Base-by-base conservation (phyloP, 2,888 invertebrate genomes). In the Oscheius sp. region DNA sequence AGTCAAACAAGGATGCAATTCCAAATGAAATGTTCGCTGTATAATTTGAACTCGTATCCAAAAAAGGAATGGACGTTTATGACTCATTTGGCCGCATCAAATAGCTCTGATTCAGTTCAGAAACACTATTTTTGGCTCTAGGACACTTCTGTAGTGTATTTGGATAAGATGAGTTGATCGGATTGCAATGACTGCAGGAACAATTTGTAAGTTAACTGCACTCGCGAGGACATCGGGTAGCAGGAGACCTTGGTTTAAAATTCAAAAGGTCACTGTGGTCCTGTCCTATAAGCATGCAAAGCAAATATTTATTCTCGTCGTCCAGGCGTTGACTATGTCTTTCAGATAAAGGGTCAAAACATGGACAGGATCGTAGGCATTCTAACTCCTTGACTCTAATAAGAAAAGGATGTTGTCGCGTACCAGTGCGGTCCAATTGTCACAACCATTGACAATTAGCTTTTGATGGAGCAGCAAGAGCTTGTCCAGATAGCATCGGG, bases 301-400 rank as follows among this genome's bases (percentile, higher is more conserved):
- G 68, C 68, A 68, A 68, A 68, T 68, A 68, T 68, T 68, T 68
- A 68, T 53, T 68, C 47, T 68, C 35, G 68, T 35, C 68, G 68
- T 5, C 68, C 33, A 60, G 53, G 11, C 29, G n/a, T 5, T 68
- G 68, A 55, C 68, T 55, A 68, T 53, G 53, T 29, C 53, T 13
- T 53, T 55, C 68, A 68, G 55, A 55, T 53, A 68, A n/a, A 29
- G 50, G 42, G 65, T 65, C 65, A 65, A 65, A 65, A 51, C 21
- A 55, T 21, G 55, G 21, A 21, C 21, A 55, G 32, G 55, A 55
- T 50, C 33, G 65, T 50, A 51, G 48, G 33, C 11, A 48, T 37
- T 60, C 13, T 11, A 37, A 60, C 42, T 60, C 60, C 50, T 42
- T 42, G 42, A 42, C 4, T 42, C 42, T 63, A 63, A 63, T 63